Base-by-base conservation (phyloP, 2,797 vertebrate species). In the Scolopax rusticola region DNA sequence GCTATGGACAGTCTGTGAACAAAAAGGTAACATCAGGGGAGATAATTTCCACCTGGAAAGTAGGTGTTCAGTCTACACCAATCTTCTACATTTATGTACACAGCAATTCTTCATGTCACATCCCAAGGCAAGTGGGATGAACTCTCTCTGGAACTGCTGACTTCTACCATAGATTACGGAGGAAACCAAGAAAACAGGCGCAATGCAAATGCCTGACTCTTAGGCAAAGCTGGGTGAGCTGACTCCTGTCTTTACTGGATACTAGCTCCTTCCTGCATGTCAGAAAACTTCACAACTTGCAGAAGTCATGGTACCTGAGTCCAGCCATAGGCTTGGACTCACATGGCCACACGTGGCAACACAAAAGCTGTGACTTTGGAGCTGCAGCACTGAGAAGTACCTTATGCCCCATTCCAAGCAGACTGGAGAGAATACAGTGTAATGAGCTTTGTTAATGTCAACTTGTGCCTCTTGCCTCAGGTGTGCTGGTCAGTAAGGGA, bases 401-500 rank as follows among this genome's bases (percentile, higher is more conserved):
- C 53, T 61, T 13, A 28, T 11, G 27, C 16, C 27, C 23, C 36
- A 43, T 56, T 19, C 27, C 23, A 19, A 36, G 17, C 6, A 70
- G 28, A 47, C 50, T 57, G 57, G 13, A 50, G 50, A 76, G 20
- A n/a, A 18, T 8, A 18, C 13, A 6, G 2, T 18, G 27, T 36
- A 17, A 68, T 56, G 40, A 53, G 20, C 12, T 71, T 32, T 28
- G 18, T 12, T 47, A 20, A 28, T 0, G 0, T 70, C 47, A 47
- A 59, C 20, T 25, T 59, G 40, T 28, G 21, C 45, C 71, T 33
- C 30, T 61, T 85, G n/a, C 20, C 13, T 24, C 2, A 1, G 10
- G 12, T 27, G 15, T 1, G 0, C 21, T 24, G 38, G n/a, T 64
- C 25, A 47, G 2, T 53, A 27, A 33, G 17, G n/a, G 30, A 53